Percentiles rank a stretch among this genome's conserved stretches.
phyloP scores from a whole-genome alignment of 2,888 invertebrate genomes.

The Diarsia rubi region DNA sequence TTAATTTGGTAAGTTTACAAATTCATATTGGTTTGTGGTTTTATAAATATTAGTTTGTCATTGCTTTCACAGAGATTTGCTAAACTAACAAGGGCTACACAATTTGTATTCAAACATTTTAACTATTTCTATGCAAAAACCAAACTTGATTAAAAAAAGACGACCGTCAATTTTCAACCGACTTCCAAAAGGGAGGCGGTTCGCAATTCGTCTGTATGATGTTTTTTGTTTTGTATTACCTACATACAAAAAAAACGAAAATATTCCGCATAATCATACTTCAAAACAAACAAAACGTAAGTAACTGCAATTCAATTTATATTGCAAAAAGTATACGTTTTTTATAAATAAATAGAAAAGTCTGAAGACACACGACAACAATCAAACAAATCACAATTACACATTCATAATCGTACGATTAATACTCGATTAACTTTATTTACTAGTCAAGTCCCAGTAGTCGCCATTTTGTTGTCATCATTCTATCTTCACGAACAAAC shows the following conservation, averaged over 20 bases:
- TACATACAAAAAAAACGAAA: too few relatives aligned
- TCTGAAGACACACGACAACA: conserved; percentile 64
- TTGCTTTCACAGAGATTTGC: background rate
- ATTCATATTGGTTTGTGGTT: background rate
- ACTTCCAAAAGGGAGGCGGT: too few relatives aligned
- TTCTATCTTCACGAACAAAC: conserved; percentile 96
- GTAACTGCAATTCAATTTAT: conserved; percentile 53
- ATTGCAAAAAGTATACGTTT: conserved; percentile 53
- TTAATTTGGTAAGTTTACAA: background rate
- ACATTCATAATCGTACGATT: conserved; percentile 61
- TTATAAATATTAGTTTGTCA: background rate
- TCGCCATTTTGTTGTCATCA: conserved; percentile 75
- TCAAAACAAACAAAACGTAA: conserved; percentile 30
- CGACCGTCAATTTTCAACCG: too few relatives aligned
- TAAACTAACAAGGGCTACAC: background rate
- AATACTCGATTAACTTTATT: conserved; percentile 43
- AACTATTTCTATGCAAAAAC: background rate
- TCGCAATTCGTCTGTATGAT: too few relatives aligned
- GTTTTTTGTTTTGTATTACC: too few relatives aligned
- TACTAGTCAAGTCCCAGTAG: conserved; percentile 38
- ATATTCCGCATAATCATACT: conserved; percentile 14
- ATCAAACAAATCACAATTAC: conserved; percentile 61
- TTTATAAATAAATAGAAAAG: conserved; percentile 66
- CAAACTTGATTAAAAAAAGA: background rate
- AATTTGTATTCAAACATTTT: background rate